Evolutionary conservation across 2,888 invertebrate genomes (phyloP).

Genomic region (Stenurella melanura): DNA sequence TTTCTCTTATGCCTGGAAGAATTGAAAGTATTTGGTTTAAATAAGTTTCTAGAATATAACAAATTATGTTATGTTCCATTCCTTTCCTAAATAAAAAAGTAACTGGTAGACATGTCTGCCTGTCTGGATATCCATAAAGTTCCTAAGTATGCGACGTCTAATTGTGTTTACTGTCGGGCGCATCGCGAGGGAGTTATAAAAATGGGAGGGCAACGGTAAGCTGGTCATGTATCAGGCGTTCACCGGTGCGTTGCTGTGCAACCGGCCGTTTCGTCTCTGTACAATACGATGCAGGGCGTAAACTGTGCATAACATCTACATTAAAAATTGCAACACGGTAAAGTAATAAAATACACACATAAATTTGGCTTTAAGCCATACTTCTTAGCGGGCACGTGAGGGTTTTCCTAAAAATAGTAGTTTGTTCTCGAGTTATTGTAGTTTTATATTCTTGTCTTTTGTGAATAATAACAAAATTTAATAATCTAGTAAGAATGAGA

Average conservation of each 20-base stretch:
- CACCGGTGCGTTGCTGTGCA: constrained; percentile 63
- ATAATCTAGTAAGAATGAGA: not conserved
- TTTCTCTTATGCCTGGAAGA: no score
- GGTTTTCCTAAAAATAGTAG: constrained; percentile 12
- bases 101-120: not conserved
- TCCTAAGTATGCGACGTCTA: not conserved
- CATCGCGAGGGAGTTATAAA: not conserved
- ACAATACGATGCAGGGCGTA: constrained; percentile 60
- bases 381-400: not conserved
- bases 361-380: constrained; percentile 48
- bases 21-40: no score
- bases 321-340: constrained; percentile 60
- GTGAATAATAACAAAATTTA: not conserved
- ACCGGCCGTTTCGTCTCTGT: constrained; percentile 58
- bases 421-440: not conserved
- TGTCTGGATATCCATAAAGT: not conserved
- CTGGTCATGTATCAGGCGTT: constrained; percentile 60
- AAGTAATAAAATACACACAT: constrained; percentile 57
- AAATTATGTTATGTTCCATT: not conserved
- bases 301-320: constrained; percentile 65
- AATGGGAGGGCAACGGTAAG: not conserved
- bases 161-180: not conserved
- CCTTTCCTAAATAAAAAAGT: not conserved
- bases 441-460: constrained; percentile 2
- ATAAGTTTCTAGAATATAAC: no score